Conservation (phyloP, 2,888 invertebrate species). For the Meteorus colon region DNA sequence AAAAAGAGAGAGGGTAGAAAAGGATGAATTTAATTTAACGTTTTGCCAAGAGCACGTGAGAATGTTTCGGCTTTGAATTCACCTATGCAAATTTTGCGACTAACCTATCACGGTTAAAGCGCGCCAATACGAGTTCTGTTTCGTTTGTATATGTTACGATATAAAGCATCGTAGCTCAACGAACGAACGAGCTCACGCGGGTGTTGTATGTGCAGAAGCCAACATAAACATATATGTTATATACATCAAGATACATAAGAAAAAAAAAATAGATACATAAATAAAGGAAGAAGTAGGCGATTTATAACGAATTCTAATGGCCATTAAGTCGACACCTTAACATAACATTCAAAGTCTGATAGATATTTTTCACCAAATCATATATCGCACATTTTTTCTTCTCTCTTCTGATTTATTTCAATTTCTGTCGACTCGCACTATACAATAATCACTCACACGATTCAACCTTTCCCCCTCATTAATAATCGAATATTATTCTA, state of each 20-base stretch:
- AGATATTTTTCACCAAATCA: not conserved
- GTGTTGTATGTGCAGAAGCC: conserved; percentile 12
- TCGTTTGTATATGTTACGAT: conserved; percentile 5
- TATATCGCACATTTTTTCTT: not conserved
- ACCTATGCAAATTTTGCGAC: conserved; percentile 33
- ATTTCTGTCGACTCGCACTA: not conserved
- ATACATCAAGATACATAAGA: conserved; percentile 15
- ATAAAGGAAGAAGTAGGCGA: not conserved
- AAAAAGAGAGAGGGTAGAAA: not conserved
- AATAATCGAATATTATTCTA: not conserved
- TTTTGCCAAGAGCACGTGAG: conserved; percentile 40
- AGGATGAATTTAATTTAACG: conserved; percentile 39
- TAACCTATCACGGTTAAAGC: conserved; percentile 43
- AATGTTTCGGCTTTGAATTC: conserved; percentile 38
- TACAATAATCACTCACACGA: not conserved
- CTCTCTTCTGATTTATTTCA: not conserved
- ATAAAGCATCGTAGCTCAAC: not conserved
- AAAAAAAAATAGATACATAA: conserved; percentile 3
- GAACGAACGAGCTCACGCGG: not conserved
- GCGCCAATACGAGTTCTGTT: not conserved
- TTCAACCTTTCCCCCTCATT: not conserved
- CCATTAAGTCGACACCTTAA: conserved; percentile 12
- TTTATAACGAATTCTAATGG: conserved; percentile 35
- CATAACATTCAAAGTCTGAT: not conserved
- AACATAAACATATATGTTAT: conserved; percentile 7